Conservation (phyloP, 2,113 vertebrate species). For the Tamias sibiricus region DNA sequence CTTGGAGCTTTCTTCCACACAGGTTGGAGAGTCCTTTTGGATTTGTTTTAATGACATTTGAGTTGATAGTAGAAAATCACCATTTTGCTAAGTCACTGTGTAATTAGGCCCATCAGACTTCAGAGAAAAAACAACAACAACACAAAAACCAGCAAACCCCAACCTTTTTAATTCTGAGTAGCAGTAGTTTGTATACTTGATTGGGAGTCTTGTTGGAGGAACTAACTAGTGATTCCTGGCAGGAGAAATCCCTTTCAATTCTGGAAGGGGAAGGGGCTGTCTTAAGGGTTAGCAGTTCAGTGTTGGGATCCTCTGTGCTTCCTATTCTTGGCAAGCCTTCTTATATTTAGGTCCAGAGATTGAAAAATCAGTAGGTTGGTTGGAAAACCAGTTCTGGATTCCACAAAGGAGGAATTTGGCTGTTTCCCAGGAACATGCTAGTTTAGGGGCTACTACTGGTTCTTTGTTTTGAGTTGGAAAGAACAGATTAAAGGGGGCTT, state of each 20-base stretch:
- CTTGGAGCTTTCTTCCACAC: not conserved
- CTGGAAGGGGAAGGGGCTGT: not conserved
- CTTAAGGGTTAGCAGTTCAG: not conserved
- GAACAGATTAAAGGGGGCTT: not conserved
- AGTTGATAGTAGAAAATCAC: not conserved
- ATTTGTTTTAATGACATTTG: not conserved
- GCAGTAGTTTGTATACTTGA: not conserved
- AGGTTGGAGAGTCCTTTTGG: not conserved
- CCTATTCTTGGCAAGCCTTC: not conserved
- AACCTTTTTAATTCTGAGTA: not conserved
- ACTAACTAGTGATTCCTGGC: not conserved
- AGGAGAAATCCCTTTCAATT: not conserved
- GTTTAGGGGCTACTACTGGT: not conserved
- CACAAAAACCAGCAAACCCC: not conserved
- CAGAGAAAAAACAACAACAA: not conserved
- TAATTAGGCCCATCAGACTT: not conserved
- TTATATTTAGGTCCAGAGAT: not conserved
- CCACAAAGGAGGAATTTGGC: not conserved
- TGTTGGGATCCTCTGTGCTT: not conserved
- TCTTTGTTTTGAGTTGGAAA: not conserved
- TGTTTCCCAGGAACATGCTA: not conserved
- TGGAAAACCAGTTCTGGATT: not conserved
- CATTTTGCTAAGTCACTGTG: not conserved
- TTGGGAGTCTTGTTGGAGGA: not conserved
- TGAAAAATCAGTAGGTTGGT: not conserved